Evolutionary conservation across 2,888 invertebrate species (phyloP), one percentile per base, ranked within the genome.

Genomic region (Hirtodrosophila histrioides): DNA sequence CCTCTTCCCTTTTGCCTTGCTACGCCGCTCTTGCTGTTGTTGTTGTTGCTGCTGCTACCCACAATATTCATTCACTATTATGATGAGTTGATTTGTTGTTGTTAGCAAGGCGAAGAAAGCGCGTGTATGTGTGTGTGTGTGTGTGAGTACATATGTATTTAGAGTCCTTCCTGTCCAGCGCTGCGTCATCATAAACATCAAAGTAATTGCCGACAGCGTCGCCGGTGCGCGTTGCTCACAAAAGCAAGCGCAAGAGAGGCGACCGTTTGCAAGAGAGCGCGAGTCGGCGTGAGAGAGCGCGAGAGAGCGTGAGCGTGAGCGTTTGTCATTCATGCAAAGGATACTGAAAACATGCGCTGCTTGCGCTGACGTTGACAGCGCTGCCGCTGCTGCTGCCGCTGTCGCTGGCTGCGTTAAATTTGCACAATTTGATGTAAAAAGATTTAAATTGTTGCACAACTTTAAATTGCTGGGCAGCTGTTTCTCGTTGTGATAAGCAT

Each of bases 401-500:
- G 49, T 11, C 36, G 50, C 50, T 69, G 45, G n/a, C 12, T 12
- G 41, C 43, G 51, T 49, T 40, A 27, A 24, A 45, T 58, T 55
- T 48, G 39, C 54, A 64, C 73, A 49, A 65, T 60, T 69, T 46
- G 43, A 67, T 80, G 65, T 69, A 79, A 77, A 61, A 50, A 58
- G 56, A 43, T 37, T 41, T 9, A 68, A 86, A 71, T 86, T 86
- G 87, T 80, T 88, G 87, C 81, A 73, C 86, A 88, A 84, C 87
- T 75, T 83, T 46, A 69, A 68, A 50, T 61, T 48, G 35, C 35
- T 24, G 48, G 53, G 36, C 49, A 48, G 39, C 23, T 17, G 17
- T 24, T 31, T 10, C 46, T 24, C n/a, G 7, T 36, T 5, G 45
- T 36, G 27, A 60, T 48, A 62, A 51, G 55, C 46, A 43, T 44